Conservation (phyloP, 2,113 vertebrate species). For the Calyptommatus sinebrachiatus region DNA sequence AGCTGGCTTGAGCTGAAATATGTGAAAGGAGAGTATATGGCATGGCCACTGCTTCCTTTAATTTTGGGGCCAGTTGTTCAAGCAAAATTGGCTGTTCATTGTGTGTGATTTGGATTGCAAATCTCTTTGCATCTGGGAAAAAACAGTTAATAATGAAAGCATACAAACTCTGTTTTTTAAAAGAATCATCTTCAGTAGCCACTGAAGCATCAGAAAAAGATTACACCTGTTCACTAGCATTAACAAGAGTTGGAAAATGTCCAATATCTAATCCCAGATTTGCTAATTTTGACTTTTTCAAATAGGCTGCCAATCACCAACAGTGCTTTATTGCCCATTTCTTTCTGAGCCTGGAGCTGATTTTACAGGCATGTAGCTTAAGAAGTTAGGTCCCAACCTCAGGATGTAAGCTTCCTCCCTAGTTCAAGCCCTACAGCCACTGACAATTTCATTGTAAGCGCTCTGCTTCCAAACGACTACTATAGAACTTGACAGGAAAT, state of each 20-base stretch:
- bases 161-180: neutral
- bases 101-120: too few species aligned
- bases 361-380: neutral
- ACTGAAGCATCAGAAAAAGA: neutral
- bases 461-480: neutral
- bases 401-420: neutral
- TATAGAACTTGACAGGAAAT: constrained; percentile 12
- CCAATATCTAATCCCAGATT: neutral
- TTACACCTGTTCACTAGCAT: neutral
- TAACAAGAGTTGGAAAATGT: neutral
- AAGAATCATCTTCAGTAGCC: neutral
- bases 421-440: neutral
- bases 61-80: too few species aligned
- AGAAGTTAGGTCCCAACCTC: neutral
- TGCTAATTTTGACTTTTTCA: neutral
- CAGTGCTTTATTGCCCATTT: neutral
- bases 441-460: neutral
- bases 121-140: too few species aligned
- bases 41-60: too few species aligned
- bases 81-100: too few species aligned
- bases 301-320: neutral
- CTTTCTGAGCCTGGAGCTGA: neutral
- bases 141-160: neutral
- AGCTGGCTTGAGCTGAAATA: too few species aligned
- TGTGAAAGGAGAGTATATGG: too few species aligned